These are phyloP conservation scores for Idaea aversata DNA, from an alignment of 2,888 invertebrate species.

Conservation along the genomic window DNA sequence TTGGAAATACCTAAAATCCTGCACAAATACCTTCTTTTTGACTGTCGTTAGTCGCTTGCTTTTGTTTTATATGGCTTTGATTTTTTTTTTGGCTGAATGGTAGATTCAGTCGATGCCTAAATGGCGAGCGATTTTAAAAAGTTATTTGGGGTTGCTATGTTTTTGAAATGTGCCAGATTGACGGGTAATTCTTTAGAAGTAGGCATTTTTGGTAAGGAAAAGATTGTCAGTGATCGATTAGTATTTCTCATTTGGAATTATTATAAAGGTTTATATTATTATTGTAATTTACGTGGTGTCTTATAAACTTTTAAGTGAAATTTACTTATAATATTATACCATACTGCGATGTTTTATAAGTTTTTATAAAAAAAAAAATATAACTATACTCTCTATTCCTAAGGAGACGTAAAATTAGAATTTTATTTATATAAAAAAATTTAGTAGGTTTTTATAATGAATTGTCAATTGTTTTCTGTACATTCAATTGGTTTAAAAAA, in stretches of 20 bases:
- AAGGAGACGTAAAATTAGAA: too few relatives aligned
- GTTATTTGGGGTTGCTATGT: conserved; percentile 35
- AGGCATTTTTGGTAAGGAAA: conserved; percentile 2
- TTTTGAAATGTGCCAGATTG: conserved; percentile 18
- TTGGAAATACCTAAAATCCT: conserved; percentile 84
- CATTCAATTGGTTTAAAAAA: too few relatives aligned
- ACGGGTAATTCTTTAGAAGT: conserved; percentile 20
- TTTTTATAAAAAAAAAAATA: too few relatives aligned
- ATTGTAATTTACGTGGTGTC: background rate
- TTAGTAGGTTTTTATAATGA: too few relatives aligned
- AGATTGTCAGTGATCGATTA: conserved; percentile 4
- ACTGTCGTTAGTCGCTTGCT: conserved; percentile 74
- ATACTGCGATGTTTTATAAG: background rate
- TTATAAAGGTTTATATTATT: background rate
- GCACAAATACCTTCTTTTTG: conserved; percentile 85
- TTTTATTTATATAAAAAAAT: too few relatives aligned
- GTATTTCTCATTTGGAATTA: background rate
- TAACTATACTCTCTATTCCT: too few relatives aligned
- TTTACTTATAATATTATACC: conserved; percentile 2
- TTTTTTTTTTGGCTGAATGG: background rate
- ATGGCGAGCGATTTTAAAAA: conserved; percentile 19
- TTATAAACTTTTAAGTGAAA: background rate
- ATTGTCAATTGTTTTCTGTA: too few relatives aligned
- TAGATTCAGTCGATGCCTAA: background rate
- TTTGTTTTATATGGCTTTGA: conserved; percentile 19